These are phyloP conservation scores for Melinaea marsaeus DNA, from an alignment of 2,888 invertebrate genomes.

Conservation along the genomic window DNA sequence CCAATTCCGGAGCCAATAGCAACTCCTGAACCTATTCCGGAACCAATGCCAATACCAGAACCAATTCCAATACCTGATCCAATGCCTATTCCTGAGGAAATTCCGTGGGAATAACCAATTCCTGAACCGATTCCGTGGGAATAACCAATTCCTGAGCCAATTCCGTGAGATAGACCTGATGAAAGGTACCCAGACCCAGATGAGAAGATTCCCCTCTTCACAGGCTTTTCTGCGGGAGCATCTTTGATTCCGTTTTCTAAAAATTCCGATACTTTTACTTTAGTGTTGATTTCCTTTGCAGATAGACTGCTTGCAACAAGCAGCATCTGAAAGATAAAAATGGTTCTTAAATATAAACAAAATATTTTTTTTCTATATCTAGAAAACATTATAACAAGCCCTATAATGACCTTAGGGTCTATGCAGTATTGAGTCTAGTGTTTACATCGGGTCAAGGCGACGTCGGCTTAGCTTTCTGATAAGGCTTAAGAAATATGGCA, in stretches of 20 bases:
- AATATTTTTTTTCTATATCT: slow-evolving; percentile 3
- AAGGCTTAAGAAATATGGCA: neutral
- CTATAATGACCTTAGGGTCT: slow-evolving; percentile 12
- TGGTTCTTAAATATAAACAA: neutral
- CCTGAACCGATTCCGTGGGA: slow-evolving; percentile 17
- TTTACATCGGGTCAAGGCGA: slow-evolving; percentile 30
- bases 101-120: slow-evolving; percentile 12
- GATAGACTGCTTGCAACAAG: slow-evolving; percentile 59
- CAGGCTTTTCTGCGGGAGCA: slow-evolving; percentile 52
- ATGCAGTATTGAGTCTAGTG: slow-evolving; percentile 25
- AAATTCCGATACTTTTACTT: slow-evolving; percentile 57
- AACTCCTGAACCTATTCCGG: slow-evolving; percentile 18
- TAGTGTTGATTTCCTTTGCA: slow-evolving; percentile 52
- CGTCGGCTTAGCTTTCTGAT: slow-evolving; percentile 20
- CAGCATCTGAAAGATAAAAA: slow-evolving; percentile 53
- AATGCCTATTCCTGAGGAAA: slow-evolving; percentile 20
- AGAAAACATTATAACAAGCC: slow-evolving; percentile 14
- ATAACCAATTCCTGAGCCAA: slow-evolving; percentile 20
- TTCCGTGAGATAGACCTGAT: slow-evolving; percentile 33
- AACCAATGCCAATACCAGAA: slow-evolving; percentile 11
- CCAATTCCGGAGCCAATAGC: slow-evolving; percentile 15
- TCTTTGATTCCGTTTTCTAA: slow-evolving; percentile 64
- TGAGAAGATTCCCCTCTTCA: slow-evolving; percentile 56
- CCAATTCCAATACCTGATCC: slow-evolving; percentile 24
- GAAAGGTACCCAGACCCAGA: slow-evolving; percentile 37